These are phyloP conservation scores for Beaufortia kweichowensis DNA, from an alignment of 2,113 vertebrate species.

Conservation along the genomic window DNA sequence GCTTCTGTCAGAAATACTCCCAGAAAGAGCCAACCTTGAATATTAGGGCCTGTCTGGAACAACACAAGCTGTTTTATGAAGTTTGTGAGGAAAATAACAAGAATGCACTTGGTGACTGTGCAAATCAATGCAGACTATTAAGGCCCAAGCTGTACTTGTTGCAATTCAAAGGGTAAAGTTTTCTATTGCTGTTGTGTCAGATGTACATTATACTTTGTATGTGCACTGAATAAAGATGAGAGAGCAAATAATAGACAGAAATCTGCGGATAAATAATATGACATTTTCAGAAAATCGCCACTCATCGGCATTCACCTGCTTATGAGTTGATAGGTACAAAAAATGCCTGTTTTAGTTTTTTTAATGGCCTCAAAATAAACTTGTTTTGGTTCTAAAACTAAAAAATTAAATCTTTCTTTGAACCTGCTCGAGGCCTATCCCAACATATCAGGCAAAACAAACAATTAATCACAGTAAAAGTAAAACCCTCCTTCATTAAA, in stretches of 20 bases:
- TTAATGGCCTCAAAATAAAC: not conserved
- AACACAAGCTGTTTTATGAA: not conserved
- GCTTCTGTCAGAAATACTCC: conserved; percentile 20
- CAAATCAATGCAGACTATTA: not conserved
- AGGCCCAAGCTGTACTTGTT: not conserved
- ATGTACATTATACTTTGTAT: not conserved
- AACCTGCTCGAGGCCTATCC: too few relatives aligned
- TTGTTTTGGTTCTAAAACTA: not conserved
- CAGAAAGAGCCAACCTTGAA: not conserved
- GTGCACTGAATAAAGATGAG: too few relatives aligned
- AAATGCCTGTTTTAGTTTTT: too few relatives aligned
- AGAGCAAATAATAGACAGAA: not conserved
- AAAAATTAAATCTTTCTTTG: not conserved
- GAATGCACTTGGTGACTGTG: not conserved
- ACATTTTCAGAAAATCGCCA: too few relatives aligned
- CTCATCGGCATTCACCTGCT: not conserved
- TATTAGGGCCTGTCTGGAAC: not conserved
- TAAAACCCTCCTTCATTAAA: too few relatives aligned
- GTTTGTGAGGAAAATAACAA: conserved; percentile 5
- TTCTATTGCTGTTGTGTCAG: not conserved
- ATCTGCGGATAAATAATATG: not conserved
- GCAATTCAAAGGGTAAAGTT: not conserved
- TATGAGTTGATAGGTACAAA: not conserved
- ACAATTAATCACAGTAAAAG: too few relatives aligned
- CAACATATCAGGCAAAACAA: too few relatives aligned